Evolutionary conservation across 1,140 invertebrate genomes (phyloP), one percentile per base, ranked within the genome.

Genomic region (Leguminivora glycinivorella): DNA sequence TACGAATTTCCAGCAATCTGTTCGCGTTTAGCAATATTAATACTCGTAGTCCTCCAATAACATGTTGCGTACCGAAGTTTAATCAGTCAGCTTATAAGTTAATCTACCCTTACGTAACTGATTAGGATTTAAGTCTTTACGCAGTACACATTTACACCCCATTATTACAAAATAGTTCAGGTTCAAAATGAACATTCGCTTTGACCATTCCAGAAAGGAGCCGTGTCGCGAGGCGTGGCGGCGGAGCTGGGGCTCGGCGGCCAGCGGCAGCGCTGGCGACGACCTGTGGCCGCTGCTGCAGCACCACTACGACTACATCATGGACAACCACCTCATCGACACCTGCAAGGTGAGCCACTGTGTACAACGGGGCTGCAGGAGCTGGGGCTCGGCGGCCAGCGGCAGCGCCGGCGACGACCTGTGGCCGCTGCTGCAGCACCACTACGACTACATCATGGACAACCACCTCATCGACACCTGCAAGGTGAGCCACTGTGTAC

Each of bases 361-460:
- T 34, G 12, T n/a, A n/a, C n/a, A n/a, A n/a, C 92, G 14, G 93
- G 92, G 93, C 93, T 95, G 56, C 93, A n/a, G 95, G 70, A 95
- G 94, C 31, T 96, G 95, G 95, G 94, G 94, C 71, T 95, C 93
- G 24, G 85, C 92, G 81, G 91, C 93, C 75, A 91, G 93, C 77
- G 90, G 89, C 77, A 92, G 90, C 79, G 87, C 81, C 40, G 93
- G 87, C 52, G 93, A 98, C 92, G 97, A 98, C 83, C 96, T 98
- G 80, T 98, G 97, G 96, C 96, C 96, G 74, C 95, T 96, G 56
- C 94, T 98, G 79, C 95, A 96, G 80, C 95, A 96, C 25, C 96
- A 96, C 90, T 98, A 98, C 91, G 95, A 98, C 86, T 98, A 97
- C 88, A 96, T 98, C 81, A 98, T 98, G 97, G 96, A 98, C 89